Evolutionary conservation across 2,113 vertebrate genomes (phyloP), one percentile per base, ranked within the genome.

Genomic region (Semicossyphus pulcher): DNA sequence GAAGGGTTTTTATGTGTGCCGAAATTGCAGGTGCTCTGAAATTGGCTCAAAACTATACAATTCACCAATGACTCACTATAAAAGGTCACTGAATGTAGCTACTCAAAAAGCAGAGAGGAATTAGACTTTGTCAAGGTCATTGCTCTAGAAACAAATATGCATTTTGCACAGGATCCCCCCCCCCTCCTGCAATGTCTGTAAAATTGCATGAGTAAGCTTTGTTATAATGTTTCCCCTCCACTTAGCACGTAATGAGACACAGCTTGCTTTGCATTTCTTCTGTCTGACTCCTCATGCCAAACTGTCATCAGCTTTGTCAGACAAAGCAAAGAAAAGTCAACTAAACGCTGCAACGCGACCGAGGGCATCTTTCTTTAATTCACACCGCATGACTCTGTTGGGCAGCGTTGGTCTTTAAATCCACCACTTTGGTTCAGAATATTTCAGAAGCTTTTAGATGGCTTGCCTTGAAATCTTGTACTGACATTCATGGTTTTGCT

Each of bases 11-110:
- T n/a, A 18, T 72, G 73, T 25, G 79, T 71, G 83, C 84, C 80
- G 85, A 45, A 18, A 0, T 47, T 75, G 83, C 88, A 91, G 85
- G 88, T 90, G 88, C 67, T 84, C 75, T 51, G 56, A 79, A 83
- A 66, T 29, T 25, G 51, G 16, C 21, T 68, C 45, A 60, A 54
- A 37, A 63, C 26, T 53, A 39, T 47, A 26, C 32, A 64, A 36
- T 3, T 64, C 39, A 41, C 36, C n/a, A 16, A 66, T 64, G 52
- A 63, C 39, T 65, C 6, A 52, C 69, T 14, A 1, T 23, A 26
- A 63, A 58, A 69, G 51, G 45, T 64, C 29, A 18, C 31, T 21
- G 15, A 28, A 68, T 65, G 36, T 39, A 44, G 18, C 14, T 21
- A 12, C 23, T 32, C 15, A 53, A 56, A 56, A 7, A 47, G 18